Conservation (phyloP, 2,797 vertebrate species). For the Gallinago solitaria region DNA sequence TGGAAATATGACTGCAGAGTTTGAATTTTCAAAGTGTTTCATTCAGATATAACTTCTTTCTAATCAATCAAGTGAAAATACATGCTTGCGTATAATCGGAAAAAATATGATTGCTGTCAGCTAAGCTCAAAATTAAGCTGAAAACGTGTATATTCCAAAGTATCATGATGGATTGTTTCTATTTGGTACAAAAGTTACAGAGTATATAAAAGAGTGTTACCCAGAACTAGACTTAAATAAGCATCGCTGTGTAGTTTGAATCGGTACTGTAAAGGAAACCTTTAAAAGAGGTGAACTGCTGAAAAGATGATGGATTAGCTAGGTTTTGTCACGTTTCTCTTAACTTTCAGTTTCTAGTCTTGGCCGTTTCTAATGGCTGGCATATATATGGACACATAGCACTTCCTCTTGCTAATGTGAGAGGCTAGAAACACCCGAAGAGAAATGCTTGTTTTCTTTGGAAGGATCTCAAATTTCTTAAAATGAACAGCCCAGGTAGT, state of each 20-base stretch:
- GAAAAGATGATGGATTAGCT: not conserved
- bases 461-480: rapidly evolving
- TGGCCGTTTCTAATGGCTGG: constrained; percentile 1
- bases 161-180: not conserved
- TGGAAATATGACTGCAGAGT: not conserved
- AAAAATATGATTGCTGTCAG: not conserved
- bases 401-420: not conserved
- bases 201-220: not conserved
- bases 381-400: not conserved
- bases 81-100: not conserved
- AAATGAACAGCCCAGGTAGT: not conserved
- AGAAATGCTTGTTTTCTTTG: not conserved
- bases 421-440: not conserved
- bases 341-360: constrained; percentile 27
- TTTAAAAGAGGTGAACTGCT: not conserved
- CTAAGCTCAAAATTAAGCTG: not conserved
- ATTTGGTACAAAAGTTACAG: not conserved
- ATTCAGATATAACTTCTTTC: not conserved
- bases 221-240: constrained; percentile 20
- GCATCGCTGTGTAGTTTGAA: not conserved
- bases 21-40: not conserved
- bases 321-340: constrained; percentile 1
- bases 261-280: not conserved
- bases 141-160: not conserved
- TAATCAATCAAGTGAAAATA: not conserved